Evolutionary conservation across 2,888 invertebrate species (phyloP).

Genomic region (Drosophila kuntzei): DNA sequence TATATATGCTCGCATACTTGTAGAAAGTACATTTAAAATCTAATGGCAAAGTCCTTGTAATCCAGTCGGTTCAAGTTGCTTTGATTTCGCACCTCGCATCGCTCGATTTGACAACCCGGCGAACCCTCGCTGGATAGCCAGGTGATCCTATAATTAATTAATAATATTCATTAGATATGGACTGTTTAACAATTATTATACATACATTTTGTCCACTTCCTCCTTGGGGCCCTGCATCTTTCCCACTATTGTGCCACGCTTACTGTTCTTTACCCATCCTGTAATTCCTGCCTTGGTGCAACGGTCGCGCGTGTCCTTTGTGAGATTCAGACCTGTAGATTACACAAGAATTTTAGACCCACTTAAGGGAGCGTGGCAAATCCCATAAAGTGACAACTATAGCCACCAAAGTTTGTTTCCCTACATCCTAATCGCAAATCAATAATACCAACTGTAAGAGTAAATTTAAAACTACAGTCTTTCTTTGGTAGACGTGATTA

Average conservation of each 20-base stretch:
- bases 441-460: no score
- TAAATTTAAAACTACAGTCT: no score
- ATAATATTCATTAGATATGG: background rate
- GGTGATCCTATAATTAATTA: constrained; percentile 88
- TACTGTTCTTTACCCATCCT: constrained; percentile 97
- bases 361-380: no score
- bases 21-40: constrained; percentile 88
- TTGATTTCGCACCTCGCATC: constrained; percentile 92
- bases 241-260: constrained; percentile 94
- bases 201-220: constrained; percentile 94
- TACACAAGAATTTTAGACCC: no score
- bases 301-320: constrained; percentile 94
- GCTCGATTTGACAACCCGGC: constrained; percentile 93
- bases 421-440: no score
- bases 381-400: no score
- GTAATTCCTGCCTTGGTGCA: constrained; percentile 90
- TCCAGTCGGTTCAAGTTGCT: constrained; percentile 89
- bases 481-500: no score
- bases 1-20: constrained; percentile 25
- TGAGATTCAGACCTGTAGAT: constrained; percentile 92
- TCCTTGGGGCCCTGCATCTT: constrained; percentile 94
- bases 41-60: constrained; percentile 92
- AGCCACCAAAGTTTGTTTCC: no score
- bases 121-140: constrained; percentile 94
- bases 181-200: constrained; percentile 46